Base-by-base conservation (phyloP, 2,113 vertebrate genomes). In the Nipponia nippon region DNA sequence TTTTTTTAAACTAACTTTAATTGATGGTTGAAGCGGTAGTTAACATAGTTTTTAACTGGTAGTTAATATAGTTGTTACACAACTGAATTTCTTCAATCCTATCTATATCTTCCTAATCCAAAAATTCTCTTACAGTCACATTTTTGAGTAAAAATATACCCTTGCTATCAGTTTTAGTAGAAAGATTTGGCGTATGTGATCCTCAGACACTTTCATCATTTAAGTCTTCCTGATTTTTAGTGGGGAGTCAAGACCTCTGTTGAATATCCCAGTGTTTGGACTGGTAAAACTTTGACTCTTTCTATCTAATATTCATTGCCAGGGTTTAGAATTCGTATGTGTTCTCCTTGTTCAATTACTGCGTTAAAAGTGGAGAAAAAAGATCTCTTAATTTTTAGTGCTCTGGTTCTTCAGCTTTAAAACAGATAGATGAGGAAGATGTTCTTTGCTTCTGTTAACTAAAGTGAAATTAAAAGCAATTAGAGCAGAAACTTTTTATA, bases 51-150 rank as follows among this genome's bases (percentile, higher is more conserved):
- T 9, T 40, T 40, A 40, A 40, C 40, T 58, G 16, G 22, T 78
- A 32, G 16, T 67, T 49, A 55, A 40, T 9, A 12, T 38, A 40
- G 40, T 40, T 40, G 40, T 40, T 40, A 49, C 30, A 27, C 16
- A 82, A 16, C 13, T 58, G 1, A 32, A 61, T 67, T 83, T 90
- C 19, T 46, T 83, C 12, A 58, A 4, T 65, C 16, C 22, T 58
- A 3, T 65, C 16, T 32, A 0, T 81, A 44, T 78, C 9, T 63
- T 63, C 6, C 4, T 61, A 63, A 61, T 73, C 1, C 1, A 70
- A 52, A 81, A 40, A 5, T 23, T 42, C 19, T 49, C 20, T 65
- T 73, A 30, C 3, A n/a, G 34, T 69, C 29, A 29, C 4, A 20
- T 53, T 84, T 34, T 85, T 82, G 13, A 50, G 17, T 78, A 75